Evolutionary conservation across 2,113 vertebrate genomes (phyloP), one percentile per base, ranked within the genome.

Genomic region (Callipepla squamata): DNA sequence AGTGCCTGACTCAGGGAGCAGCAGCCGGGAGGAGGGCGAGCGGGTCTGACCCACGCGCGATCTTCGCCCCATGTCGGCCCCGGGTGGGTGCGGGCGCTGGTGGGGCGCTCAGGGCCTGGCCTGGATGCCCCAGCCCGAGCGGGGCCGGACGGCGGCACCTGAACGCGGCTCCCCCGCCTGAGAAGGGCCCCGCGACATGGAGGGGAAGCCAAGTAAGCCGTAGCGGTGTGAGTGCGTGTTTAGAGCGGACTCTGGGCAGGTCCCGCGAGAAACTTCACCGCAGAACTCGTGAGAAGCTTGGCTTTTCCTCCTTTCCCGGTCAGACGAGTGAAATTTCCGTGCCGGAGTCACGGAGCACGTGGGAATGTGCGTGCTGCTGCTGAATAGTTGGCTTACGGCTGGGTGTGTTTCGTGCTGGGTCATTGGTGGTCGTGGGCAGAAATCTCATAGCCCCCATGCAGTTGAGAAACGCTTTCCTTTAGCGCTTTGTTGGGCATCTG

Each of bases 141-240:
- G n/a, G 3, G 4, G 2, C 30, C 50, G 76, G 66, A 89, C 72
- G 42, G 34, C 59, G 47, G 36, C 69, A 78, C 50, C 90, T 7
- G 20, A n/a, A 7, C 85, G 40, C 51, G 2, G 42, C 50, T 85
- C 45, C 69, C n/a, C 86, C 45, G 26, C 92, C 65, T 82, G 80
- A 89, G 92, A 82, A 21, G 38, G 44, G 44, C 75, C 63, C 32
- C 23, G n/a, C 36, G 89, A 84, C 40, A 97, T 97, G 97, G 97
- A 96, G 80, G 77, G 93, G 89, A 68, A 94, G 72, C 97, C 73
- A 90, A 89, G 97, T 98, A 97, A 83, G 97, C 28, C 53, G 6
- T 11, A 30, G 30, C 9, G 30, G 18, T 57, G 7, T n/a, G 17
- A 32, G 10, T 7, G 55, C 30, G 30, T 32, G 30, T 12, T 32